phyloP scores from a whole-genome alignment of 2,797 vertebrate species.

The Alfaro cultratus region DNA sequence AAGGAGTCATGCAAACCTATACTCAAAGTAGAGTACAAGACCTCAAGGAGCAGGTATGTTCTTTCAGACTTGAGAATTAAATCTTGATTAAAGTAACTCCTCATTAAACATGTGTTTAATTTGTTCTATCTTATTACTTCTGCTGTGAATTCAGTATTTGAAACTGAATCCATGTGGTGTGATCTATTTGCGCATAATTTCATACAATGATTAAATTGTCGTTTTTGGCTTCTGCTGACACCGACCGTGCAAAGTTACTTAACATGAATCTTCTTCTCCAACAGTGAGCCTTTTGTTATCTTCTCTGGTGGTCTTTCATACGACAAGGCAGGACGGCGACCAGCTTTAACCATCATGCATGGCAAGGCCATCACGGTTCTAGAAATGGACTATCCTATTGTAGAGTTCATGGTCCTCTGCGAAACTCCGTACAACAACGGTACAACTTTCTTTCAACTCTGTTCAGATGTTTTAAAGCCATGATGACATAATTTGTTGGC shows the following conservation, averaged over 20 bases:
- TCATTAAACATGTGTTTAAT: background rate
- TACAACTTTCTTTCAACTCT: background rate
- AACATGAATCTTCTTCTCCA: conserved; percentile 29
- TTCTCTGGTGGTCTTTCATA: conserved; percentile 97
- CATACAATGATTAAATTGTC: background rate
- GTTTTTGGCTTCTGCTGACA: background rate
- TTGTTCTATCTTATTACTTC: background rate
- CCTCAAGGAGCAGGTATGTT: conserved; percentile 89
- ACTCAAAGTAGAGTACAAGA: conserved; percentile 97
- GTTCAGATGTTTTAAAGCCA: background rate
- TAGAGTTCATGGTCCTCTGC: conserved; percentile 96
- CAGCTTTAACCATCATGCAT: conserved; percentile 98
- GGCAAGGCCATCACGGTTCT: conserved; percentile 97
- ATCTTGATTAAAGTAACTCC: background rate
- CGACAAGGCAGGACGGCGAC: conserved; percentile 93
- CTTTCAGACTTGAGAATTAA: background rate
- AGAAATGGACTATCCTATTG: conserved; percentile 99
- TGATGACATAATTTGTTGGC: background rate
- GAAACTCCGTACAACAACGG: conserved; percentile 97
- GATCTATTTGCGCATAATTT: background rate
- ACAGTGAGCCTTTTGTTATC: conserved; percentile 93
- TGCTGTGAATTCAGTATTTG: background rate
- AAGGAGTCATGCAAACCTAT: conserved; percentile 99
- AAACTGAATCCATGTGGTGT: background rate
- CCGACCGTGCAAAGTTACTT: background rate